phyloP scores from a whole-genome alignment of 1,140 invertebrate species.

The Colletes latitarsis region DNA sequence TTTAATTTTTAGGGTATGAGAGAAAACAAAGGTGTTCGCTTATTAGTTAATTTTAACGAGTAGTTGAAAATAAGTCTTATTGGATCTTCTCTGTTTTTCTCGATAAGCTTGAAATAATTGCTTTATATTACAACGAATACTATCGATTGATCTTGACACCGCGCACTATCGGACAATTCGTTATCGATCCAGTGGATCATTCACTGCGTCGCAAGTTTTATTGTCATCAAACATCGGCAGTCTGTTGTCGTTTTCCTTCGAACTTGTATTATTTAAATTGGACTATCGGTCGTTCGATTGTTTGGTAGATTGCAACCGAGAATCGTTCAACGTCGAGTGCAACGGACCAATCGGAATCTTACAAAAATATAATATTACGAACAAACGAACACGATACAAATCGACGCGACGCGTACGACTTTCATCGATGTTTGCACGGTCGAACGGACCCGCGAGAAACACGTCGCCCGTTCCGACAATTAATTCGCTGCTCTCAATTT shows the following conservation, averaged over 20 bases:
- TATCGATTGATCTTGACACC: not conserved
- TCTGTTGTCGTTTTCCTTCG: not conserved
- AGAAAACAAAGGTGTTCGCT: no score
- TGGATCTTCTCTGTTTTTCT: no score
- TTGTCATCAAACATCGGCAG: not conserved
- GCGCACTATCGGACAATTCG: not conserved
- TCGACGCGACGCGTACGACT: conserved; percentile 25
- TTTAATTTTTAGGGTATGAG: no score
- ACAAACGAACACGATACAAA: conserved; percentile 31
- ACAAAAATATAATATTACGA: conserved; percentile 36
- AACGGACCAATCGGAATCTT: conserved; percentile 19
- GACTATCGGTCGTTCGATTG: conserved; percentile 1
- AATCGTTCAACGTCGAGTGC: conserved; percentile 2
- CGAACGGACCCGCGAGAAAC: conserved; percentile 5
- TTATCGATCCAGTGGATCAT: not conserved
- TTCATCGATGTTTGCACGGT: conserved; percentile 23
- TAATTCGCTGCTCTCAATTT: conserved; percentile 43
- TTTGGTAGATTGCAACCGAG: not conserved
- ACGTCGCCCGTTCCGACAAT: not conserved
- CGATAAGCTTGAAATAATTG: no score
- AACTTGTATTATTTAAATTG: not conserved
- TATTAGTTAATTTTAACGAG: no score
- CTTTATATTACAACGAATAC: not conserved
- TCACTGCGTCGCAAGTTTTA: not conserved
- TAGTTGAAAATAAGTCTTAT: no score